phyloP scores from a whole-genome alignment of 2,888 invertebrate genomes.

The Conchocele bisecta region DNA sequence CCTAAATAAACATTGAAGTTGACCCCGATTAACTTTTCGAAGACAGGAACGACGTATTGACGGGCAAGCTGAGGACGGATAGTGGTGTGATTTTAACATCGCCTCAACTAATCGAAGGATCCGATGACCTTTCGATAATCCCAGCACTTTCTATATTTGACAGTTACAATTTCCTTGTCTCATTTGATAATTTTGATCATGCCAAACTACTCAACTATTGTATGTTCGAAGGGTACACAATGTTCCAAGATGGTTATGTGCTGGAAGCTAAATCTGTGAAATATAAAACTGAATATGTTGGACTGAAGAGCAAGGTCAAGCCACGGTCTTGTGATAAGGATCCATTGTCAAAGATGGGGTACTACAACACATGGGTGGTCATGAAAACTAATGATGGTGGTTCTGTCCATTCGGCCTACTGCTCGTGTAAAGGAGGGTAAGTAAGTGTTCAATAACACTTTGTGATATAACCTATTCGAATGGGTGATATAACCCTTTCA shows the following conservation, averaged over 20 bases:
- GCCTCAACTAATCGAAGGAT: neutral
- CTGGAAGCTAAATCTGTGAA: neutral
- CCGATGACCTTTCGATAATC: neutral
- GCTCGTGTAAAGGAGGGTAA: slow-evolving; percentile 22
- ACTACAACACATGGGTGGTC: neutral
- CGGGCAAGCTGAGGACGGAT: too few species aligned
- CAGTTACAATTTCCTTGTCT: neutral
- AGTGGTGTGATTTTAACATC: too few species aligned
- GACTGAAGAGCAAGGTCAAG: slow-evolving; percentile 7
- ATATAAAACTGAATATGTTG: neutral
- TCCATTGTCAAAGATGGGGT: neutral
- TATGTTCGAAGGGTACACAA: neutral
- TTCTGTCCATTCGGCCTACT: slow-evolving; percentile 9
- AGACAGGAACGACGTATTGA: too few species aligned
- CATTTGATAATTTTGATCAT: neutral
- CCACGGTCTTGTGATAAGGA: slow-evolving; percentile 15
- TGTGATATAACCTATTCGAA: too few species aligned
- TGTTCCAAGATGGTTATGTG: neutral
- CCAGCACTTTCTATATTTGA: neutral
- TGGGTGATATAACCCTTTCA: too few species aligned
- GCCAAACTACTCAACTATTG: neutral
- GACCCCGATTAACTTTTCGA: too few species aligned
- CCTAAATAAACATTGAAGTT: too few species aligned
- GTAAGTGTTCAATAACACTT: too few species aligned
- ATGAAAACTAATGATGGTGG: neutral